Evolutionary conservation across 2,113 vertebrate genomes (phyloP).

Genomic region (Grus americana): DNA sequence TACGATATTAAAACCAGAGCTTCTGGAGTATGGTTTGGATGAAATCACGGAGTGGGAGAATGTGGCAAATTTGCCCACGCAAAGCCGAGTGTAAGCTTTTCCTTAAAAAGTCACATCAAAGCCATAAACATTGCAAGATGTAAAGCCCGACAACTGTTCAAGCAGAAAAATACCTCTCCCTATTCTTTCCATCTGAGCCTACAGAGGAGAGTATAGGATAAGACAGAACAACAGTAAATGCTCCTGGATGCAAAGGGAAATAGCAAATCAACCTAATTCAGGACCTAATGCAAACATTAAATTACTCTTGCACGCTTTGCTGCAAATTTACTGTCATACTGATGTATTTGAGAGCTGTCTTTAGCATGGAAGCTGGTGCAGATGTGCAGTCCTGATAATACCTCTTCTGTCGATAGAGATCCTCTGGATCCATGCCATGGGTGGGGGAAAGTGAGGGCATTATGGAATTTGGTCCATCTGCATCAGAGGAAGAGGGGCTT

Average conservation of each 20-base stretch:
- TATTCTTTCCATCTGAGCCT: not conserved
- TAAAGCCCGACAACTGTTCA: conserved; percentile 22
- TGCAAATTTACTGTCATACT: not conserved
- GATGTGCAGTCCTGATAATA: accelerated
- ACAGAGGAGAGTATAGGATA: not conserved
- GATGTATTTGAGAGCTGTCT: not conserved
- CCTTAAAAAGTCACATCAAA: conserved; percentile 67
- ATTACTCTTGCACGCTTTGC: not conserved
- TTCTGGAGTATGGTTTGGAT: conserved; percentile 56
- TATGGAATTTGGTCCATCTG: not conserved
- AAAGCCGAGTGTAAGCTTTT: conserved; percentile 41
- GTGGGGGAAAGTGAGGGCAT: not conserved
- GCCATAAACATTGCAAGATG: conserved; percentile 63
- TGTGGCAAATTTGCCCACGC: conserved; percentile 50
- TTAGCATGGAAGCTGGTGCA: not conserved
- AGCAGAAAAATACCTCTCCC: conserved; percentile 32
- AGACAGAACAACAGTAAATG: not conserved
- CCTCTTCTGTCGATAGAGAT: not conserved
- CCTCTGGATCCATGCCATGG: not conserved
- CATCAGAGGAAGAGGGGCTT: not conserved
- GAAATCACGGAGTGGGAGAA: conserved; percentile 59
- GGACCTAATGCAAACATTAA: not conserved
- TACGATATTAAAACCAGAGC: conserved; percentile 67
- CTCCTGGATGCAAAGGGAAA: not conserved
- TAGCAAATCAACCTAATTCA: not conserved